Evolutionary conservation across 2,888 invertebrate genomes (phyloP).

Genomic region (Adineta ricciae): DNA sequence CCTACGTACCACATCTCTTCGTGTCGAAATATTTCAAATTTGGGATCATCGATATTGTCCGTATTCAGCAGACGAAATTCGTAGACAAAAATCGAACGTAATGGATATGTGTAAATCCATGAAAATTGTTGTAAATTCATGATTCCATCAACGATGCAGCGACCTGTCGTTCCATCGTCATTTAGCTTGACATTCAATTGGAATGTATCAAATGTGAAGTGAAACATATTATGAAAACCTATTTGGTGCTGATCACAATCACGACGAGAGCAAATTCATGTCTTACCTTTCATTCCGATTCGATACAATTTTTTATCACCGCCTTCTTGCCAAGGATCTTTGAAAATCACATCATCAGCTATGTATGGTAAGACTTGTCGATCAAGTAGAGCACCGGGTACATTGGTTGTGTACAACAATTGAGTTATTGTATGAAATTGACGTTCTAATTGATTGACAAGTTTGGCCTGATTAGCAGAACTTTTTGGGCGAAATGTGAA

Average conservation of each 20-base stretch:
- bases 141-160: background rate
- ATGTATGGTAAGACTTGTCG: background rate
- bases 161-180: background rate
- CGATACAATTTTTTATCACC: background rate
- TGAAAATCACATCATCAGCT: background rate
- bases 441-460: background rate
- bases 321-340: background rate
- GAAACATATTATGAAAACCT: constrained; percentile 18
- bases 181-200: constrained; percentile 12
- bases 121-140: constrained; percentile 14
- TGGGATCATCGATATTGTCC: background rate
- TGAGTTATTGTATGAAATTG: background rate
- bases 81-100: background rate
- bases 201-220: background rate
- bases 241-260: background rate
- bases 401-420: background rate
- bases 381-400: background rate
- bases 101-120: constrained; percentile 17
- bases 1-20: background rate
- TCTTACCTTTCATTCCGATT: background rate
- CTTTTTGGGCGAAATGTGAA: background rate
- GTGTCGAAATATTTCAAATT: constrained; percentile 18
- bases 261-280: background rate
- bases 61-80: constrained; percentile 17
- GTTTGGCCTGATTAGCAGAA: background rate